Evolutionary conservation across 1,140 invertebrate species (phyloP).

Genomic region (Brachionus manjavacas): DNA sequence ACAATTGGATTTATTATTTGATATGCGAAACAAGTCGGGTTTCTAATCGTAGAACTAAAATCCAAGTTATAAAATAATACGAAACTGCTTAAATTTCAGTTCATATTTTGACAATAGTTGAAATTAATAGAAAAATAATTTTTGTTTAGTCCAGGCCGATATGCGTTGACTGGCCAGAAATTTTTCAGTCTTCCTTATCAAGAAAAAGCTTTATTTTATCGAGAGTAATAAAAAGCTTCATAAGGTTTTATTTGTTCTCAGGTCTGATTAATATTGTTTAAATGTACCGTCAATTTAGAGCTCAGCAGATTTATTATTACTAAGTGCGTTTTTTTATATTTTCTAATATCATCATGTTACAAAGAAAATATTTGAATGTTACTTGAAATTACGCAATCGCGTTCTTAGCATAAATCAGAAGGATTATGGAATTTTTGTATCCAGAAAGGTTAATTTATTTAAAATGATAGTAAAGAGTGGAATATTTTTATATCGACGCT

Average conservation of each 20-base stretch:
- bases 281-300: not conserved
- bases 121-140: not conserved
- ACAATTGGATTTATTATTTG: not conserved
- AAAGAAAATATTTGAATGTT: not conserved
- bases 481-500: not conserved
- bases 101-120: not conserved
- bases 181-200: not conserved
- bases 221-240: not conserved
- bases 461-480: not conserved
- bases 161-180: not conserved
- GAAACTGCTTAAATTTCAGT: not conserved
- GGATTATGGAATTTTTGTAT: not conserved
- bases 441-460: not conserved
- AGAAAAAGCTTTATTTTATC: not conserved
- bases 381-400: not conserved
- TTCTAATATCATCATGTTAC: not conserved
- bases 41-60: not conserved
- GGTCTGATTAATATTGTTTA: not conserved
- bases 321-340: not conserved
- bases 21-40: not conserved
- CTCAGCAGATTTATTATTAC: not conserved
- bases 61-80: not conserved
- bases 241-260: not conserved
- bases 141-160: not conserved
- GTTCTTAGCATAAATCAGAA: not conserved